Evolutionary conservation across 2,888 invertebrate species (phyloP).

Genomic region (Agonopterix heracliana): DNA sequence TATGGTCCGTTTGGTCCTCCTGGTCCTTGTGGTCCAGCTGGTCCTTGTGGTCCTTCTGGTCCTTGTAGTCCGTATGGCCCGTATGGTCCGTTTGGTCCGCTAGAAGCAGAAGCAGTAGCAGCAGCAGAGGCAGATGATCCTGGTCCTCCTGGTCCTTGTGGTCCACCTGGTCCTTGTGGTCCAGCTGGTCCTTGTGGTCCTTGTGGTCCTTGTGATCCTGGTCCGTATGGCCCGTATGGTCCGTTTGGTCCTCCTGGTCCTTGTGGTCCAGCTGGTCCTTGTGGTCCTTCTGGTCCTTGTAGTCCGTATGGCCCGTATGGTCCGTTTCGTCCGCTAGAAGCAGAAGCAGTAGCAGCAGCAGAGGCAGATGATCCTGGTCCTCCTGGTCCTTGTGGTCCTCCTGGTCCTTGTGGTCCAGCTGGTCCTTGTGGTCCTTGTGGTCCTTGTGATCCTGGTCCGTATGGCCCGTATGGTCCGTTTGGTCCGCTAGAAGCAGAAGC

Average conservation of each 20-base stretch:
- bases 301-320: constrained; percentile 1
- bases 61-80: too few relatives aligned
- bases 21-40: constrained; percentile 3
- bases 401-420: neutral
- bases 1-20: constrained; percentile 8
- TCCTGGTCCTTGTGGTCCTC: neutral
- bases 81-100: too few relatives aligned
- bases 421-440: neutral
- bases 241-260: too few relatives aligned
- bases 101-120: neutral
- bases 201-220: neutral
- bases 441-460: constrained; percentile 9
- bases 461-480: neutral
- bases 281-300: neutral
- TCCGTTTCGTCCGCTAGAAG: neutral
- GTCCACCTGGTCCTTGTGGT: constrained; percentile 5
- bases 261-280: neutral
- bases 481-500: constrained; percentile 1
- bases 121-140: constrained; percentile 4
- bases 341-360: constrained; percentile 1
- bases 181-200: constrained; percentile 2
- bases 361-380: neutral
- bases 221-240: neutral
- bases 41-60: neutral
- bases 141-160: neutral